Base-by-base conservation (phyloP, 2,888 invertebrate genomes). In the Limnephilus rhombicus region DNA sequence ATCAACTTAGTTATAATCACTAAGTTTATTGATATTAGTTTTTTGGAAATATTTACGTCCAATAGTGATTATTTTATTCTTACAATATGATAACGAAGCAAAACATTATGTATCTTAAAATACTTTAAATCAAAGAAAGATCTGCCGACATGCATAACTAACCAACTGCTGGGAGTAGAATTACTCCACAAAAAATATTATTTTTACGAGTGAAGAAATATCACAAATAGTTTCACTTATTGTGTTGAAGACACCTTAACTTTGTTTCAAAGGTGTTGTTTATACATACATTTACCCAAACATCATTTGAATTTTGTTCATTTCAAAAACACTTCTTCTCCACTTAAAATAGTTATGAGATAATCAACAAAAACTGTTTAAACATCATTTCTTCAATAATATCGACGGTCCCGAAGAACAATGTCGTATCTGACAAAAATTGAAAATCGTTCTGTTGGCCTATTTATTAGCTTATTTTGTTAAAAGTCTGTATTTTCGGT, bases 1-100 rank as follows among this genome's bases (percentile, higher is more conserved):
- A 68, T 85, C 87, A 87, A 87, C 87, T 53, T 87, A 45, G 34
- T 82, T n/a, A 45, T 86, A 41, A 86, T 86, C 87, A 87, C 87
- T 87, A 87, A 68, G 68, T 53, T 87, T 87, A 87, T 87, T 87
- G 87, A 87, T 87, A 87, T 87, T 34, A 29, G 53, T 53, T 53
- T 87, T 87, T 68, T 87, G 29, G n/a, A 85, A 85, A 85, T 37
- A n/a, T 85, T 85, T 85, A 85, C 37, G 45, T 68, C 68, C 87
- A 68, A 87, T 83, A 86, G 45, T 85, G 85, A 45, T 45, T 53
- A 87, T 53, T 45, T 85, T 85, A 85, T n/a, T 34, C 85, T 87
- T 15, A 85, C 45, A 41, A 41, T 68, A 86, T 45, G 29, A 86
- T 87, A 87, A 31, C 53, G 53, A 87, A 87, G 87, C 87, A 87